Evolutionary conservation across 2,888 invertebrate species (phyloP).

Genomic region (Leptura quadrifasciata): DNA sequence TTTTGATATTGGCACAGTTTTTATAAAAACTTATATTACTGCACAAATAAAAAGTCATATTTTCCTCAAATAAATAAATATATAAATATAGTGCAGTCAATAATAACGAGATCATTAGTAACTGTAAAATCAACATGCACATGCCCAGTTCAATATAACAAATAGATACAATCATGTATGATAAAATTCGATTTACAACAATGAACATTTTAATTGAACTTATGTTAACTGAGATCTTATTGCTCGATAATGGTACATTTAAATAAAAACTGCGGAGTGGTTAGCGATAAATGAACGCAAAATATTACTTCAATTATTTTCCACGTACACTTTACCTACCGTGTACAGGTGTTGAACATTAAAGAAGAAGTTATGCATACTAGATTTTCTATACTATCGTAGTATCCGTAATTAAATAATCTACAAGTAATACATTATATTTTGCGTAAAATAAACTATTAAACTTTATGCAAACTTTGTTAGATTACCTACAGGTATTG

Average conservation of each 20-base stretch:
- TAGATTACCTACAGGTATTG: constrained; percentile 30
- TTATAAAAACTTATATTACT: no score
- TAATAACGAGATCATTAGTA: constrained; percentile 31
- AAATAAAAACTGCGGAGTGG: constrained; percentile 17
- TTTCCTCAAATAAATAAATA: no score
- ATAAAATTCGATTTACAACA: constrained; percentile 49
- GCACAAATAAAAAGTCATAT: no score
- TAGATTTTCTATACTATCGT: constrained; percentile 26
- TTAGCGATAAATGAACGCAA: constrained; percentile 29
- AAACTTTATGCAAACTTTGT: constrained; percentile 30
- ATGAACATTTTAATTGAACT: constrained; percentile 50
- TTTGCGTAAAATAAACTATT: constrained; percentile 33
- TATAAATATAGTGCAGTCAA: background rate
- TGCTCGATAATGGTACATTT: constrained; percentile 33
- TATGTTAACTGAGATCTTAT: constrained; percentile 46
- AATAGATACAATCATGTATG: constrained; percentile 27
- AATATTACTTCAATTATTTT: constrained; percentile 39
- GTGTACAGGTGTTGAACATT: constrained; percentile 24
- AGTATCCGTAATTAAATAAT: constrained; percentile 41
- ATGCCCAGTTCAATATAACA: constrained; percentile 25
- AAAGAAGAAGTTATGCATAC: constrained; percentile 26
- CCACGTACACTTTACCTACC: constrained; percentile 22
- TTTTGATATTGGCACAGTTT: no score
- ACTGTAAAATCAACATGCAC: constrained; percentile 35
- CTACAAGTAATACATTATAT: constrained; percentile 15